Percentiles rank a stretch among this genome's conserved stretches.
These are phyloP conservation scores for Allobates femoralis DNA, from an alignment of 2,797 vertebrate genomes.

Conservation along the genomic window DNA sequence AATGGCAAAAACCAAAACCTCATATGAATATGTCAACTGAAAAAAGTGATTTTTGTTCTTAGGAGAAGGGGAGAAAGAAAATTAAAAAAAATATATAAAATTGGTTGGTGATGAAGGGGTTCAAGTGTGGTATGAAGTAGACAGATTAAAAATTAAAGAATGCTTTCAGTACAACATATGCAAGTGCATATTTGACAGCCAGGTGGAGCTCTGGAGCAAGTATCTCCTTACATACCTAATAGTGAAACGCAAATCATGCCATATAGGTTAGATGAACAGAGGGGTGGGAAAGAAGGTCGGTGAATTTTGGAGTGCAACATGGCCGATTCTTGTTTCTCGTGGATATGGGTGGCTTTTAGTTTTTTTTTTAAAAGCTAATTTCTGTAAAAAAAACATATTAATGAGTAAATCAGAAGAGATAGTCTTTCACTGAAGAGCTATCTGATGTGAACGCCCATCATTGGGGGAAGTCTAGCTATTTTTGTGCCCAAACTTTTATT, in stretches of 20 bases:
- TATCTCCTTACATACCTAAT: background rate
- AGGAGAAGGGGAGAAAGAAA: too few species aligned
- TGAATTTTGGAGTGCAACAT: background rate
- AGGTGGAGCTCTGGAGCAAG: constrained; percentile 8
- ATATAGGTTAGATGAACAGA: background rate
- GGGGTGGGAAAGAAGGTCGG: background rate
- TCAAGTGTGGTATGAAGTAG: too few species aligned
- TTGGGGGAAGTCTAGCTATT: background rate
- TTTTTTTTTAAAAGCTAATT: background rate
- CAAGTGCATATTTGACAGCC: background rate
- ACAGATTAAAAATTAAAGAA: too few species aligned
- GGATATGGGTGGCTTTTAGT: background rate
- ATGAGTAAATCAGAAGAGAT: too few species aligned
- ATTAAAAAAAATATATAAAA: too few species aligned
- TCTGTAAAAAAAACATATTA: background rate
- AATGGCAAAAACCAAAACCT: too few species aligned
- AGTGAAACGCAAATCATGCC: background rate
- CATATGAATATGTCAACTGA: too few species aligned
- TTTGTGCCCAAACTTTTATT: too few species aligned
- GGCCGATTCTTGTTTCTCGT: background rate
- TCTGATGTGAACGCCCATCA: background rate
- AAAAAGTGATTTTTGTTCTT: too few species aligned
- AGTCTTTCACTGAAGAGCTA: background rate
- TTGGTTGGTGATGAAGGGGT: too few species aligned
- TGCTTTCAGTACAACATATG: background rate